These are phyloP conservation scores for Drosophila virilis DNA, from an alignment of 1,140 invertebrate species.

Conservation along the genomic window DNA sequence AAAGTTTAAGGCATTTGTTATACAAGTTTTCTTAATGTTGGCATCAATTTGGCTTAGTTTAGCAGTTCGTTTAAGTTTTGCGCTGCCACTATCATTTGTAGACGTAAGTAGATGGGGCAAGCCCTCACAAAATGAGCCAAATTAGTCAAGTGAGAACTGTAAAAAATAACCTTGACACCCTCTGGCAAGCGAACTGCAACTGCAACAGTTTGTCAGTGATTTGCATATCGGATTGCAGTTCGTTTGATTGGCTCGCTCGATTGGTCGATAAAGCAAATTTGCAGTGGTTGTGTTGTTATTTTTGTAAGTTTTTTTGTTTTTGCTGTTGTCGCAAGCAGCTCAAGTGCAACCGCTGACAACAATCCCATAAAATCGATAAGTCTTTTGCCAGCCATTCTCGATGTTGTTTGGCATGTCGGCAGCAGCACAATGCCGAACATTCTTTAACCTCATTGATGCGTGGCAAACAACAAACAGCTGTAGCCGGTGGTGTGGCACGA, in stretches of 20 bases:
- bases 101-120: background rate
- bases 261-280: constrained; percentile 33
- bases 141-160: constrained; percentile 10
- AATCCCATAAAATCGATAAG: constrained; percentile 48
- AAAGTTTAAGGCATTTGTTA: background rate
- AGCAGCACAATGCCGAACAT: constrained; percentile 50
- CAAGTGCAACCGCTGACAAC: constrained; percentile 54
- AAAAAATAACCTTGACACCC: constrained; percentile 64
- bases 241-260: constrained; percentile 58
- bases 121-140: background rate
- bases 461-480: constrained; percentile 48
- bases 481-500: background rate
- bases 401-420: constrained; percentile 38
- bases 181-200: constrained; percentile 5
- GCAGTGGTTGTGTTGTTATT: constrained; percentile 18
- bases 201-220: constrained; percentile 68
- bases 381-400: constrained; percentile 52
- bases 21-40: background rate
- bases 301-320: constrained; percentile 17
- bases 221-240: constrained; percentile 72
- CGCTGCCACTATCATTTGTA: background rate
- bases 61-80: constrained; percentile 56
- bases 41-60: constrained; percentile 38
- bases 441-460: constrained; percentile 65
- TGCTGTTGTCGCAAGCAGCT: constrained; percentile 41